Percentiles rank a stretch among this genome's conserved stretches.
phyloP scores from a whole-genome alignment of 1,140 invertebrate genomes.

The Eriosoma lanigerum region DNA sequence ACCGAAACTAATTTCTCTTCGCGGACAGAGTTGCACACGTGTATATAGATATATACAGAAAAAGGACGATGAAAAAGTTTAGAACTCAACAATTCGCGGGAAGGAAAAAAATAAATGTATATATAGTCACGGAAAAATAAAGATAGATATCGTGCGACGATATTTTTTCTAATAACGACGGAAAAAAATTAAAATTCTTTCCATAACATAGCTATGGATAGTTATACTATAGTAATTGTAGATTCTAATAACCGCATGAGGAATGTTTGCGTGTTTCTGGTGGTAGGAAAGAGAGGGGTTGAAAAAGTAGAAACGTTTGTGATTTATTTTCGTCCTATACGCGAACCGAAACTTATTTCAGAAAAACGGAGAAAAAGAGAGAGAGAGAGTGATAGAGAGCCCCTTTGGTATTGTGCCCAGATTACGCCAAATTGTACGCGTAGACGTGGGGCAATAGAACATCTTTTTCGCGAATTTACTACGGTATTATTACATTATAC shows the following conservation, averaged over 20 bases:
- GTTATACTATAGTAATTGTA: no score
- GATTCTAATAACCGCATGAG: neutral
- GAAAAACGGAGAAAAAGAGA: neutral
- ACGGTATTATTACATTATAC: no score
- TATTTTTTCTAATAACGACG: neutral
- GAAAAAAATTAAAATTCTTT: slow-evolving; percentile 42
- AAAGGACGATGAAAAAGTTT: slow-evolving; percentile 32
- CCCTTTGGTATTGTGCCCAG: slow-evolving; percentile 48
- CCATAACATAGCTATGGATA: no score
- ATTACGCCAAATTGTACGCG: slow-evolving; percentile 49
- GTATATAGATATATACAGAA: neutral
- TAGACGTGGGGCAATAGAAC: neutral
- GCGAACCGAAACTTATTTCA: slow-evolving; percentile 19
- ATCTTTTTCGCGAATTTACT: neutral
- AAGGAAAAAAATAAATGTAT: slow-evolving; percentile 10
- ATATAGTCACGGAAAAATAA: neutral
- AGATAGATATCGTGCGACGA: neutral
- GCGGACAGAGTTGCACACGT: neutral
- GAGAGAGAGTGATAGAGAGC: neutral
- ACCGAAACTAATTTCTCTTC: slow-evolving; percentile 46
- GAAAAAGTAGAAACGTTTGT: slow-evolving; percentile 24
- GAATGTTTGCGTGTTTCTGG: slow-evolving; percentile 20
- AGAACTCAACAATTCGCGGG: neutral
- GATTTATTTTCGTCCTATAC: slow-evolving; percentile 36
- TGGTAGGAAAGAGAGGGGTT: no score